These are phyloP conservation scores for Octomys mimax DNA, from an alignment of 2,797 vertebrate genomes.

Conservation along the genomic window DNA sequence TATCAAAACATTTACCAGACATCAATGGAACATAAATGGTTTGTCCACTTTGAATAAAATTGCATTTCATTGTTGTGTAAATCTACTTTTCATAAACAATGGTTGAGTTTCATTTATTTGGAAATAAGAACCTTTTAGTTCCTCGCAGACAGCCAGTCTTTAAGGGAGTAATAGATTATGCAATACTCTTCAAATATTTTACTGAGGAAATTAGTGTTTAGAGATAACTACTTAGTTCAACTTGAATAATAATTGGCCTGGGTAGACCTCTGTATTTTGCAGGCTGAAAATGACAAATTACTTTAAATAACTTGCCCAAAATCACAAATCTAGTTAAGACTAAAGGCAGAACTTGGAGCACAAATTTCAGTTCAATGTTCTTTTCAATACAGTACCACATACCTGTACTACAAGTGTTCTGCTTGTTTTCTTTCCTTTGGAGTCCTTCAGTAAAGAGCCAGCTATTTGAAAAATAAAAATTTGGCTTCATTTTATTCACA, in stretches of 20 bases:
- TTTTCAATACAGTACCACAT: neutral
- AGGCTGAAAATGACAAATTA: constrained; percentile 17
- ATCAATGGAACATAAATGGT: neutral
- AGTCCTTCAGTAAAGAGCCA: neutral
- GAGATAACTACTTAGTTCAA: neutral
- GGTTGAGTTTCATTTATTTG: neutral
- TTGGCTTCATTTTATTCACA: neutral
- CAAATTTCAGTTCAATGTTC: neutral
- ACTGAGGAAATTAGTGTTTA: constrained; percentile 6
- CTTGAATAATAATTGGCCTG: neutral
- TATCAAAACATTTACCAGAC: neutral
- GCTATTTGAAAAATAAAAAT: neutral
- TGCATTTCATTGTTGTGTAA: neutral
- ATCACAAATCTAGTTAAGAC: constrained; percentile 34
- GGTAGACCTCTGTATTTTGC: constrained; percentile 32
- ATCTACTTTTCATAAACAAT: constrained; percentile 59
- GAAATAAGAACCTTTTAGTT: constrained; percentile 26
- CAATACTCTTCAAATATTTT: constrained; percentile 52
- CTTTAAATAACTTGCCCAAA: constrained; percentile 5
- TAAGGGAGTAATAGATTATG: constrained; percentile 43
- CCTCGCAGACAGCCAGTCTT: neutral
- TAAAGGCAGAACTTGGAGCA: neutral
- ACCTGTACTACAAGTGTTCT: neutral
- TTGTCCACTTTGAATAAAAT: constrained; percentile 39
- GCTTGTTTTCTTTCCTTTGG: neutral